Evolutionary conservation across 1,140 invertebrate genomes (phyloP), one percentile per base, ranked within the genome.

Genomic region (Ptiloglossa arizonensis): DNA sequence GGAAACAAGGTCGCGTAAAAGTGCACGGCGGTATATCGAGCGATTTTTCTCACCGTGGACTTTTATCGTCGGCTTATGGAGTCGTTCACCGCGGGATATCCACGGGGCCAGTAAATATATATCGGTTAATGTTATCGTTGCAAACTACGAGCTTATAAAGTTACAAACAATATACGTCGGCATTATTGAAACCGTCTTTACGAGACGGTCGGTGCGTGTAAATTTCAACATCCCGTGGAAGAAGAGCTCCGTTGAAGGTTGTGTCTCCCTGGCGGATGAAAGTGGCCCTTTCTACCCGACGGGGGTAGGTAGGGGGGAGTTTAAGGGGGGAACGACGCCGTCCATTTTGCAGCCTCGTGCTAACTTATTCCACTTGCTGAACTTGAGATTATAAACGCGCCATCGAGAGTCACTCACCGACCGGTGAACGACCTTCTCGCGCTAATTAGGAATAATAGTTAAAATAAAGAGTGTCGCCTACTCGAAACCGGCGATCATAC

Each of bases 391-490:
- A 71, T 44, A 19, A 35, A 48, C 50, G n/a, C 41, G n/a, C 52
- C 17, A 54, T 35, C 66, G 32, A 2, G 22, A 57, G 29, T 29
- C 22, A 29, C n/a, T n/a, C n/a, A n/a, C n/a, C 19, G 19, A 1
- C 8, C 22, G 62, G 70, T 67, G 50, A 66, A 60, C n/a, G 62
- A 67, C 41, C 60, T 60, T 5, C 19, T 50, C 19, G 41, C 44
- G 72, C 67, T 82, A 79, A 67, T 69, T 85, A 50, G 24, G 35
- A 64, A 66, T 80, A 82, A 82, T 67, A 44, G n/a, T 44, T 80
- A 83, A 75, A 77, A 86, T 77, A 59, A 66, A 86, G 63, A 82
- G 44, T 52, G 50, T 48, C 24, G 17, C 48, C 11, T 41, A 48
- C 13, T 54, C 8, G 1, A 62, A 15, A n/a, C n/a, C 41, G 2